phyloP scores from a whole-genome alignment of 2,888 invertebrate genomes.

The Drosophila anomelani region DNA sequence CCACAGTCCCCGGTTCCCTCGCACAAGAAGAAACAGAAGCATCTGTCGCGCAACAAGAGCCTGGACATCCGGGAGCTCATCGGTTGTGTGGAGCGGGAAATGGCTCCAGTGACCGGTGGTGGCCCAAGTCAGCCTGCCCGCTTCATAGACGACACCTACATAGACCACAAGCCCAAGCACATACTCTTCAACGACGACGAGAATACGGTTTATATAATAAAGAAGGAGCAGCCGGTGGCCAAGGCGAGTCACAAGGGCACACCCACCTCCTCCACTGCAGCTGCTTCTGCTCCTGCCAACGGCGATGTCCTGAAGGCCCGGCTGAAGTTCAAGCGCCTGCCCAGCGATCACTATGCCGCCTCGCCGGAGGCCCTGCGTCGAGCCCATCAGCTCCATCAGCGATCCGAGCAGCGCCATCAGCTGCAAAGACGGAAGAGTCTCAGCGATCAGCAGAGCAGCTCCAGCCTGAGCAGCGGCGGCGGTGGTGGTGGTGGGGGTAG shows the following conservation, averaged over 20 bases:
- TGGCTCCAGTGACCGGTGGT: conserved; percentile 39
- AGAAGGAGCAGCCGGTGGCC: conserved; percentile 83
- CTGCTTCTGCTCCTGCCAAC: conserved; percentile 5
- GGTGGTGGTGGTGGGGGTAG: conserved; percentile 84
- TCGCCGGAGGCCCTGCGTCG: conserved; percentile 68
- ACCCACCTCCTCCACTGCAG: background rate
- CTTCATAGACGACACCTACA: conserved; percentile 67
- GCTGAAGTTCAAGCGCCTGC: conserved; percentile 76
- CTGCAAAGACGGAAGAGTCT: conserved; percentile 80
- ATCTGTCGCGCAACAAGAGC: conserved; percentile 81
- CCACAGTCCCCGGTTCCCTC: conserved; percentile 55
- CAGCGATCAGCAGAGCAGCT: conserved; percentile 73
- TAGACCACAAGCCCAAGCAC: conserved; percentile 73
- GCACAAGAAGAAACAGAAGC: conserved; percentile 62
- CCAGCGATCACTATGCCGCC: conserved; percentile 58
- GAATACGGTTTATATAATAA: conserved; percentile 84
- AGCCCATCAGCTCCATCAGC: conserved; percentile 75
- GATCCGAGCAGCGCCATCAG: conserved; percentile 67
- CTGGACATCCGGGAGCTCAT: conserved; percentile 83
- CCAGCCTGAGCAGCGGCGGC: conserved; percentile 81
- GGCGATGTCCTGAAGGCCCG: conserved; percentile 73
- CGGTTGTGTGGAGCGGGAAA: conserved; percentile 77
- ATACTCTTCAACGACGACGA: conserved; percentile 84
- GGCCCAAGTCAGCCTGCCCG: conserved; percentile 43
- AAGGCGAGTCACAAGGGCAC: conserved; percentile 48